Base-by-base conservation (phyloP, 2,113 vertebrate species). In the Siniperca knerii region DNA sequence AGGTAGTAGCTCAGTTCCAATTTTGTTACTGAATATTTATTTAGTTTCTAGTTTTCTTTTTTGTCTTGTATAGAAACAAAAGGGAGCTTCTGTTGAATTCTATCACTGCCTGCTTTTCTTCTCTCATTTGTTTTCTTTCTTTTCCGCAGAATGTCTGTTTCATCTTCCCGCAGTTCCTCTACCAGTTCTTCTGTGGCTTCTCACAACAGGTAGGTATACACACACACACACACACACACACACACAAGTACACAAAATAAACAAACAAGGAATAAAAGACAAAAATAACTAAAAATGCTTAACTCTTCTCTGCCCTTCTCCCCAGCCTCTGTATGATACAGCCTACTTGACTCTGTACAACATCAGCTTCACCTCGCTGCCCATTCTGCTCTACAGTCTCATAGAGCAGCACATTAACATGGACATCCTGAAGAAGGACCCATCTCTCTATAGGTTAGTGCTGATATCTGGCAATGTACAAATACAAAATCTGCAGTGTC, bases 171-270 rank as follows among this genome's bases (percentile, higher is more conserved):
- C 98, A 99, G 95, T 99, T 99, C 95, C 96, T 99, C 50, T 99
- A 99, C 96, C 98, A 99, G 96, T 99, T 99, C 95, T 99, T 99
- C 95, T 99, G 98, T 91, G 98, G 98, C 76, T 99, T 99, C 95
- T 99, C 98, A 70, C 98, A 99, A 86, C 98, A 99, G 97, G 98
- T 99, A 90, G 74, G 90, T 90, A 52, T 21, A 75, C 55, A 42
- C 40, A 69, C 2, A 68, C 7, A 4, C 3, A 8, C 0, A 60
- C 23, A 33, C 18, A 64, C 55, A 48, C 40, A 75, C 23, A 66
- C 21, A 55, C 54, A 44, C 42, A 37, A 9, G 2, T 6, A 33
- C 9, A 16, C 44, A 46, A 35, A n/a, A 11, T 1, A 1, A 60
- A 7, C 0, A 37, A 37, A 6, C 6, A 9, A 11, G 4, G 7